Conservation (phyloP, 2,888 invertebrate genomes). For the Oasisia sp. region DNA sequence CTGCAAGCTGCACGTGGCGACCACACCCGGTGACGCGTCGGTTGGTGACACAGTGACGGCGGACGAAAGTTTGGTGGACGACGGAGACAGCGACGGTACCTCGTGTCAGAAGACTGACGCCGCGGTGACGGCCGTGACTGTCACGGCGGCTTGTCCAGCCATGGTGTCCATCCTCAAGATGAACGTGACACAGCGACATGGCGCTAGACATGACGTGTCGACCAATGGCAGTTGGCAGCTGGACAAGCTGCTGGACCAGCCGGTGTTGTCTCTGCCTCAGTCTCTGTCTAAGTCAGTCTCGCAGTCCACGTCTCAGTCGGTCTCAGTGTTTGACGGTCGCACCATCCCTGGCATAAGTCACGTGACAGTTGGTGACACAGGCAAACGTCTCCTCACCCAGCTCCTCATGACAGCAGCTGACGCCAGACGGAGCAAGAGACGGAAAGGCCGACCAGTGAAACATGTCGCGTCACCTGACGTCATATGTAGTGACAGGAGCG, state of each 20-base stretch:
- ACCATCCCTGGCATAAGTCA: background rate
- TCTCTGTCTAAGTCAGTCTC: background rate
- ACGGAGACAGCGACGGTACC: background rate
- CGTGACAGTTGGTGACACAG: background rate
- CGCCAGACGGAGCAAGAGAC: background rate
- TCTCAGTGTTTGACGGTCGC: background rate
- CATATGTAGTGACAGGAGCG: background rate
- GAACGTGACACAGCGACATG: background rate
- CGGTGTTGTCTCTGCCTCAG: background rate
- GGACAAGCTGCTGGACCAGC: background rate
- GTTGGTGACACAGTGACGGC: background rate
- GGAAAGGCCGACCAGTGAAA: constrained; percentile 27
- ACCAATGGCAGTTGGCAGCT: background rate
- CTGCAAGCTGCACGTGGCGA: constrained; percentile 27
- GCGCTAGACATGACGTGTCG: background rate
- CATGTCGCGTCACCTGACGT: background rate
- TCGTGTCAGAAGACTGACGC: background rate
- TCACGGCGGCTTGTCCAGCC: background rate
- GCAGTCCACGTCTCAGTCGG: background rate
- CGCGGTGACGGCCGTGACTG: background rate
- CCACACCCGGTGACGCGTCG: background rate
- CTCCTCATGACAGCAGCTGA: background rate
- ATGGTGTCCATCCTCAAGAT: background rate
- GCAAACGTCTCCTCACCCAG: background rate
- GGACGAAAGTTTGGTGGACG: background rate